A percentile compares a stretch with the other conserved stretches of the same genome.
These are phyloP conservation scores for Ardeotis arabs DNA, from an alignment of 2,113 vertebrate genomes.

Conservation along the genomic window DNA sequence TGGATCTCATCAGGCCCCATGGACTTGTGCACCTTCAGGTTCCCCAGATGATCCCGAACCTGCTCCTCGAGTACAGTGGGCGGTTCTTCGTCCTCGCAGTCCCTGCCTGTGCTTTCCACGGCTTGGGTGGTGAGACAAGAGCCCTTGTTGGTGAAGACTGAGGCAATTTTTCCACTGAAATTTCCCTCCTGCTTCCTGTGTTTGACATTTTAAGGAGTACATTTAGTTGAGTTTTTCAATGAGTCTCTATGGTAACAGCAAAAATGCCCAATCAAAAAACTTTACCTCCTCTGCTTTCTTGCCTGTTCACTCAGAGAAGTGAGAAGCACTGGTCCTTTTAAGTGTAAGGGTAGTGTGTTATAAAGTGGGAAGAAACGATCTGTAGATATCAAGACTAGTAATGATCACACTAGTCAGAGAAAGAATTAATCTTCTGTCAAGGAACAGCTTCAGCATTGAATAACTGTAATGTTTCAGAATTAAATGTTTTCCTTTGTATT, in stretches of 20 bases:
- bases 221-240: conserved; percentile 42
- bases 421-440: neutral
- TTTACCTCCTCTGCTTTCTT: neutral
- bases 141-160: too few relatives aligned
- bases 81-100: too few relatives aligned
- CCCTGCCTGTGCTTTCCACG: too few relatives aligned
- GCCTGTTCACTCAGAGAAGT: neutral
- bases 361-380: neutral
- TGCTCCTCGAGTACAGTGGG: too few relatives aligned
- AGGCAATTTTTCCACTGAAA: conserved; percentile 59
- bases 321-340: neutral
- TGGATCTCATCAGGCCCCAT: too few relatives aligned
- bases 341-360: neutral
- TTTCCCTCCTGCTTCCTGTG: conserved; percentile 50
- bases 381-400: neutral
- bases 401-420: neutral
- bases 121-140: too few relatives aligned
- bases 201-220: conserved; percentile 55
- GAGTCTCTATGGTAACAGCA: conserved; percentile 41
- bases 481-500: neutral
- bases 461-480: neutral
- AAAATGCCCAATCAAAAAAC: conserved; percentile 52
- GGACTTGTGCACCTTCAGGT: too few relatives aligned
- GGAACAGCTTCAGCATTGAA: neutral
- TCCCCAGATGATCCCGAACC: too few relatives aligned